Evolutionary conservation across 2,113 vertebrate species (phyloP).

Genomic region (Cathartes aura): DNA sequence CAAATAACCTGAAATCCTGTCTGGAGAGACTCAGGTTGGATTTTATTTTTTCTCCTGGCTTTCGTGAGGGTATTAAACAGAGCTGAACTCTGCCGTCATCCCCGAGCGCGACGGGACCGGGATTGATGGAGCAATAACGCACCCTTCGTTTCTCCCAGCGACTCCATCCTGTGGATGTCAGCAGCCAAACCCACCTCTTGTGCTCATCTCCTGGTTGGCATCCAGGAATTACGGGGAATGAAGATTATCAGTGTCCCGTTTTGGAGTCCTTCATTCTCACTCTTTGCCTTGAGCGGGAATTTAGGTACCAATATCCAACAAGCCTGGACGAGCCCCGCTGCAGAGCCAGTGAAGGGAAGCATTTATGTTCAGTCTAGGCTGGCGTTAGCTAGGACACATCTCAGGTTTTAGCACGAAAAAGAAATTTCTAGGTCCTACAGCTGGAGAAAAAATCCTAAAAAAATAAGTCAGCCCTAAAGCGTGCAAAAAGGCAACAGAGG

Average conservation of each 20-base stretch:
- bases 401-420: background rate
- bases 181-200: background rate
- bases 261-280: background rate
- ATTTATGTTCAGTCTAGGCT: background rate
- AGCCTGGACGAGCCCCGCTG: background rate
- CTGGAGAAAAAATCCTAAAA: background rate
- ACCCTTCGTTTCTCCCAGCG: background rate
- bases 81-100: background rate
- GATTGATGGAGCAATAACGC: background rate
- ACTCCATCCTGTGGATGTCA: background rate
- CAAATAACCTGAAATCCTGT: background rate
- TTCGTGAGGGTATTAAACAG: background rate
- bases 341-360: background rate
- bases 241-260: background rate
- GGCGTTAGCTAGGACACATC: background rate
- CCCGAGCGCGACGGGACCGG: rapidly evolving
- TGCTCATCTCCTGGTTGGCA: background rate
- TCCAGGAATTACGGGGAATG: background rate
- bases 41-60: background rate
- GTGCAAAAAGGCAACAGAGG: background rate
- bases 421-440: background rate
- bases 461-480: background rate
- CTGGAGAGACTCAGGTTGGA: background rate
- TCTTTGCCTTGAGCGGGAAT: background rate
- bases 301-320: background rate